Evolutionary conservation across 2,797 vertebrate genomes (phyloP), one percentile per base, ranked within the genome.

Genomic region (Cephalopachus bancanus): DNA sequence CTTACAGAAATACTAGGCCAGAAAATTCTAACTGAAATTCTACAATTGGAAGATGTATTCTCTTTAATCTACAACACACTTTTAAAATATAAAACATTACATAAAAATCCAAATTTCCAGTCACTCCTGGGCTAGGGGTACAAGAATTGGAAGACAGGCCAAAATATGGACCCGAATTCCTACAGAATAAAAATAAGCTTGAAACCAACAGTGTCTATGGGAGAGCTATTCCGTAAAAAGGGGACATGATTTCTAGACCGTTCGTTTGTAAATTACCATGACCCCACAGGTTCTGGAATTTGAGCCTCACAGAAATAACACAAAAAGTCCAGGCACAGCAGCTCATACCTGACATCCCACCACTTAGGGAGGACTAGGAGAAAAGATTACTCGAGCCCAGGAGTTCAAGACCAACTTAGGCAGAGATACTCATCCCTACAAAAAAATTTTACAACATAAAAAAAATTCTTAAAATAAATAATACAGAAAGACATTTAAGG

Each of bases 11-110:
- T 67, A 78, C 24, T 57, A 76, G 65, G 67, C 69, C 22, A 71
- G 9, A 87, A 62, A 33, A 81, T 20, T 81, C 44, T 76, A 87
- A 87, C 22, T 44, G 57, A 72, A 96, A 60, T 10, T 51, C 33
- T 89, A 26, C 71, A 71, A 8, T 55, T 69, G 67, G 30, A 69
- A 84, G 1, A 91, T 22, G 26, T 5, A 60, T 19, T 30, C 76
- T 89, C 33, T 83, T 92, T 59, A 74, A 95, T 37, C 49, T 8
- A 79, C 16, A 72, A 78, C 12, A 49, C 37, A 44, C 30, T 60
- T 91, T 78, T 76, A 60, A 83, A 55, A 78, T 37, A 86, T n/a
- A 89, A 86, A 76, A 44, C n/a, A 51, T 14, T 87, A 87, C 19
- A 72, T 28, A 60, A 83, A 93, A 91, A 67, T 12, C 53, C 55